Conservation (phyloP, 2,797 vertebrate species). For the Pachyuromys duprasi region DNA sequence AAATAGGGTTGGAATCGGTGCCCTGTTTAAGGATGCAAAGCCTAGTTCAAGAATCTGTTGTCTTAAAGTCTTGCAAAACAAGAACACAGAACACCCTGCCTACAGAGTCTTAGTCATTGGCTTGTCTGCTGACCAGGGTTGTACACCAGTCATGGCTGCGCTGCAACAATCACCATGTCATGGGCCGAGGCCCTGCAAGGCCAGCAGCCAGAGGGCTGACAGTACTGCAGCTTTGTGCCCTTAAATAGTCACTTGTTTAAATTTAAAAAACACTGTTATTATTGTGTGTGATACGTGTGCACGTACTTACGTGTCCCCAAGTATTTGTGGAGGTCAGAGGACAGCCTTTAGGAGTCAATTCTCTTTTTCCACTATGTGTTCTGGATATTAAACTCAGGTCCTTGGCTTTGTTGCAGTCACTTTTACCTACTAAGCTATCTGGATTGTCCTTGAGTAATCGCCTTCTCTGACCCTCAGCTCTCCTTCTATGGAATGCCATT, state of each 20-base stretch:
- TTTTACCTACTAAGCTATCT: neutral
- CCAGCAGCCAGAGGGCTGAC: neutral
- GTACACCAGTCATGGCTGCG: neutral
- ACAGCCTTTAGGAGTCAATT: neutral
- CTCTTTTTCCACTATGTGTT: neutral
- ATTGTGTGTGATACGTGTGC: neutral
- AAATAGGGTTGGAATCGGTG: neutral
- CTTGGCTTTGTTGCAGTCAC: neutral
- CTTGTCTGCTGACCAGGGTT: neutral
- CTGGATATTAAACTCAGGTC: neutral
- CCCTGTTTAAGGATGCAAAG: neutral
- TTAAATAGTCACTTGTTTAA: neutral
- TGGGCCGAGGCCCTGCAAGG: neutral
- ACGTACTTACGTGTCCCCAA: neutral
- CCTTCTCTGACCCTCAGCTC: constrained; percentile 7
- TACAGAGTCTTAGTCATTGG: neutral
- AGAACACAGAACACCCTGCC: neutral
- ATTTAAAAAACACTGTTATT: neutral
- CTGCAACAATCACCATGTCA: neutral
- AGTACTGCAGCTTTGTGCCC: neutral
- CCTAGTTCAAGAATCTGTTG: neutral
- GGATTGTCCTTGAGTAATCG: too few species aligned
- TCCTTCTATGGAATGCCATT: neutral
- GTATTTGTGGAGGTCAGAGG: neutral
- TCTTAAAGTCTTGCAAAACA: neutral